These are phyloP conservation scores for Heterotilapia buettikoferi DNA, from an alignment of 2,113 vertebrate species.

Conservation along the genomic window DNA sequence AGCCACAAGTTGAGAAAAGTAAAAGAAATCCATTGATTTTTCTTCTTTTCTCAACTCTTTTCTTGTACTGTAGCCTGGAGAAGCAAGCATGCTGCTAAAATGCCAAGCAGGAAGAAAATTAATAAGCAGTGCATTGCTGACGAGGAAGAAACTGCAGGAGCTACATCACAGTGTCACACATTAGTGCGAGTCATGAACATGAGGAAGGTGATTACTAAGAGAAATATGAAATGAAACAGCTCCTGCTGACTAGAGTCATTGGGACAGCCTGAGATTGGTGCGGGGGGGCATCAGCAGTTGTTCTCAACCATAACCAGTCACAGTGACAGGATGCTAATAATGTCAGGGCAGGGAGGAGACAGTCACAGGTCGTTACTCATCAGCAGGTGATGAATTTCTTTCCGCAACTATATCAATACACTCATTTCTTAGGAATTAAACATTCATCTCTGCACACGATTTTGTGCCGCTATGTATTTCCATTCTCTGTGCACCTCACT, in stretches of 20 bases:
- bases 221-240: background rate
- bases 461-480: background rate
- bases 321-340: background rate
- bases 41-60: background rate
- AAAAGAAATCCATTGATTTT: background rate
- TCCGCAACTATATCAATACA: background rate
- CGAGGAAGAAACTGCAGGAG: background rate
- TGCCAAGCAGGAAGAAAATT: background rate
- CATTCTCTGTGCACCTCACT: background rate
- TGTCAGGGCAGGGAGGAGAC: background rate
- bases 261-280: background rate
- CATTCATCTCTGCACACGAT: background rate
- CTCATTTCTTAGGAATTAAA: background rate
- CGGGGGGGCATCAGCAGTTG: background rate
- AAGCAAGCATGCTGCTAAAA: background rate
- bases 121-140: background rate
- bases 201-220: background rate
- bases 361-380: conserved; percentile 10
- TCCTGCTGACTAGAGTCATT: background rate
- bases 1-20: background rate
- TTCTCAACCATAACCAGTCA: background rate
- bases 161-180: background rate
- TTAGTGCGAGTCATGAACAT: background rate
- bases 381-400: background rate
- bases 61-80: background rate